Conservation (phyloP, 2,888 invertebrate genomes). For the Chouioia cunea region DNA sequence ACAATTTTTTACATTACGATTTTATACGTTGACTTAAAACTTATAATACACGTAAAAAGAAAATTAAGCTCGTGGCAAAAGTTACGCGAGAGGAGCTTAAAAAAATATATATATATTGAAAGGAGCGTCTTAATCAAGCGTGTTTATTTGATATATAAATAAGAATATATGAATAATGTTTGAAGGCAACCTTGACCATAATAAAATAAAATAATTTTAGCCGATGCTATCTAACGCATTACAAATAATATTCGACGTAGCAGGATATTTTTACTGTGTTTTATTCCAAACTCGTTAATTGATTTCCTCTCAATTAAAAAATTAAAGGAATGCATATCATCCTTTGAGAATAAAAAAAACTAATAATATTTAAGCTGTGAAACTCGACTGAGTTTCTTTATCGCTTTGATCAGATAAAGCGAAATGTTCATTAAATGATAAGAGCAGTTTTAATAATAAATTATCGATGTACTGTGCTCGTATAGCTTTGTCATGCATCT, state of each 20-base stretch:
- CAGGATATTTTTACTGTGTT: constrained; percentile 18
- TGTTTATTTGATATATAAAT: constrained; percentile 30
- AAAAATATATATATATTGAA: constrained; percentile 15
- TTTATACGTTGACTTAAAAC: constrained; percentile 56
- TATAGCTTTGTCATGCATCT: constrained; percentile 5
- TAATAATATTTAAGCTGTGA: constrained; percentile 21
- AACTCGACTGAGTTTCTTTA: background rate
- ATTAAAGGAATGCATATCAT: constrained; percentile 33
- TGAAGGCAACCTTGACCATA: constrained; percentile 19
- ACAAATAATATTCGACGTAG: constrained; percentile 15
- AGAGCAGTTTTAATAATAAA: constrained; percentile 41
- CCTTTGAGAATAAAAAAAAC: background rate
- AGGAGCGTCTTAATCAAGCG: constrained; percentile 22
- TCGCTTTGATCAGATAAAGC: constrained; percentile 11
- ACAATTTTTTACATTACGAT: constrained; percentile 60
- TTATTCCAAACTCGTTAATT: constrained; percentile 1
- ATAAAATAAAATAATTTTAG: constrained; percentile 16
- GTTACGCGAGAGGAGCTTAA: constrained; percentile 33
- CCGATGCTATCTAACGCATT: constrained; percentile 11
- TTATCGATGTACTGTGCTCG: constrained; percentile 34
- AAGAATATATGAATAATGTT: constrained; percentile 14
- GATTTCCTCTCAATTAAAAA: constrained; percentile 7
- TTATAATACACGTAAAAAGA: constrained; percentile 40
- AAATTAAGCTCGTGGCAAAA: constrained; percentile 31
- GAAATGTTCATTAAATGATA: constrained; percentile 36